Evolutionary conservation across 2,113 vertebrate genomes (phyloP), one percentile per base, ranked within the genome.

Genomic region (Opisthocomus hoazin): DNA sequence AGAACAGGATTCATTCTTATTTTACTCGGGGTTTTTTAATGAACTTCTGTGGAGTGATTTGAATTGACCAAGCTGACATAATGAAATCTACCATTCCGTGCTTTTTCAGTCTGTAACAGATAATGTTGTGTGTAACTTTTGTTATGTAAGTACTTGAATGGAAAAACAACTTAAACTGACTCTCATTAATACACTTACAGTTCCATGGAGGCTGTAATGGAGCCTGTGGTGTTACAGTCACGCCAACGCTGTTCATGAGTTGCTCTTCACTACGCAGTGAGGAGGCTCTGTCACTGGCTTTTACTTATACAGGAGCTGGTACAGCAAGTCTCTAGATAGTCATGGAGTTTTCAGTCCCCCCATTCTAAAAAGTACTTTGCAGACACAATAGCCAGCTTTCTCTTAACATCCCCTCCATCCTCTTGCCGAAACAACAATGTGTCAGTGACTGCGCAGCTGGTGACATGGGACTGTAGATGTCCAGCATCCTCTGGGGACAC

Each of bases 101-200:
- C 60, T 78, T 92, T 85, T 92, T 87, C 37, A 48, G 75, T n/a
- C 74, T 34, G 36, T 80, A 75, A 20, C 46, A 76, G 83, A 75
- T 90, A 80, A 90, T 53, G 34, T 70, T 92, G 51, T 84, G 30
- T 96, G 95, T 82, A 60, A 57, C 79, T 90, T 89, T 87, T 84
- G 60, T 95, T 96, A 87, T 66, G 74, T 93, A 95, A 94, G 51
- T 64, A 48, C 37, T 86, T 95, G 86, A 96, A 89, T 79, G 84
- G 81, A 53, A 94, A 84, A 93, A 75, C 87, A 94, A 73, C 73
- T 79, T 89, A 17, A 89, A 80, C 21, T 66, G 91, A 56, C 50
- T 76, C 80, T 96, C 81, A 84, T 94, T 89, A 94, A 94, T 95
- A 83, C 37, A 30, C 73, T 82, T 36, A 45, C 37, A 91, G 87